phyloP scores from a whole-genome alignment of 53 echinoderm and acorn worm species.

The Actinopyga echinites region DNA sequence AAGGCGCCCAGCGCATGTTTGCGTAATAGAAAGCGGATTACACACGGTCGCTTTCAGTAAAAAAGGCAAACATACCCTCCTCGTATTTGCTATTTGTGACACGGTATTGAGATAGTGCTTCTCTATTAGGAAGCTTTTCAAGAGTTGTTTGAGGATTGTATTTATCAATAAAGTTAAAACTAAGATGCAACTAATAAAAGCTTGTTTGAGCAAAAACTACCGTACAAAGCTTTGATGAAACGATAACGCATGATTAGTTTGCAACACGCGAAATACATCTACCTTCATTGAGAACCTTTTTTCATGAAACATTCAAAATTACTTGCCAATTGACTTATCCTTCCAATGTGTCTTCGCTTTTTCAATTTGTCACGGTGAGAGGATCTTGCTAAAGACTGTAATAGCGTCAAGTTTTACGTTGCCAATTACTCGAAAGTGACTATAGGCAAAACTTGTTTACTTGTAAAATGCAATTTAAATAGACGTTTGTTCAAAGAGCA shows the following conservation, averaged over 20 bases:
- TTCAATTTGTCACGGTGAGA: too few relatives aligned
- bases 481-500: too few relatives aligned
- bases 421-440: too few relatives aligned
- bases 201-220: constrained; percentile 15
- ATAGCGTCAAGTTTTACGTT: too few relatives aligned
- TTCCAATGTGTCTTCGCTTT: too few relatives aligned
- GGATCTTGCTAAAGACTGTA: too few relatives aligned
- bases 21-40: constrained; percentile 24
- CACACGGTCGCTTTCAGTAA: not conserved
- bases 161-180: not conserved
- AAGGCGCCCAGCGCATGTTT: constrained; percentile 14
- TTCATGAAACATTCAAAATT: too few relatives aligned
- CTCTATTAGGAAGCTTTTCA: constrained; percentile 2
- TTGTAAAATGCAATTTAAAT: too few relatives aligned
- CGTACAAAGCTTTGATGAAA: constrained; percentile 21
- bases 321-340: too few relatives aligned
- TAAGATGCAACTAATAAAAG: not conserved
- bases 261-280: not conserved
- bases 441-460: too few relatives aligned
- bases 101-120: constrained; percentile 2
- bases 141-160: constrained; percentile 3
- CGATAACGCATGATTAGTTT: constrained; percentile 25
- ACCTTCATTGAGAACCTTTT: too few relatives aligned
- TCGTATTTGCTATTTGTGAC: constrained; percentile 21
- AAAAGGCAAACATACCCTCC: constrained; percentile 21